A percentile compares a stretch with the other conserved stretches of the same genome.
Evolutionary conservation across 2,113 vertebrate genomes (phyloP).

Genomic region (Hassar affinis): DNA sequence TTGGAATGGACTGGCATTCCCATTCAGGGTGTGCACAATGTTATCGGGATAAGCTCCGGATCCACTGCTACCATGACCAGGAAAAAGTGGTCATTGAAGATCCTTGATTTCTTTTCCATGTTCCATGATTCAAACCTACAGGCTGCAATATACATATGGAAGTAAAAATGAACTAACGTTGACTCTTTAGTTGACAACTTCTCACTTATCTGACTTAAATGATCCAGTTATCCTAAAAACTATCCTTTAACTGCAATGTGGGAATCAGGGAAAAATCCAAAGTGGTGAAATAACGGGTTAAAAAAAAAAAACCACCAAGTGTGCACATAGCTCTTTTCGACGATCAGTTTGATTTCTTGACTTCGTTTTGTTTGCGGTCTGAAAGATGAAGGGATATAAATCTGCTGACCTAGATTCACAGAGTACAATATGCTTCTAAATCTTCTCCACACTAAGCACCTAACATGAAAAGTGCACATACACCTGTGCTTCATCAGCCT

Average conservation of each 20-base stretch:
- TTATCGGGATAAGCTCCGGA: not conserved
- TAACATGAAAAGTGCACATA: not conserved
- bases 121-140: not conserved
- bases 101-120: not conserved
- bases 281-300: not conserved
- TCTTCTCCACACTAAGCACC: not conserved
- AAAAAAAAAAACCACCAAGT: not conserved
- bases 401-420: not conserved
- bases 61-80: not conserved
- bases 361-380: not conserved
- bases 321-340: not conserved
- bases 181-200: not conserved
- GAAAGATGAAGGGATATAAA: slow-evolving; percentile 5
- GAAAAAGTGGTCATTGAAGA: not conserved
- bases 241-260: not conserved
- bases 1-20: not conserved
- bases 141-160: too few species aligned
- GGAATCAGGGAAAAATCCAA: not conserved
- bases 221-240: too few species aligned
- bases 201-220: too few species aligned
- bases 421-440: not conserved
- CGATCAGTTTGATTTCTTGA: not conserved
- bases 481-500: slow-evolving; percentile 31
- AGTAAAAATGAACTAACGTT: not conserved
- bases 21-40: not conserved